Conservation (phyloP, 2,888 invertebrate species). For the Altica lythri region DNA sequence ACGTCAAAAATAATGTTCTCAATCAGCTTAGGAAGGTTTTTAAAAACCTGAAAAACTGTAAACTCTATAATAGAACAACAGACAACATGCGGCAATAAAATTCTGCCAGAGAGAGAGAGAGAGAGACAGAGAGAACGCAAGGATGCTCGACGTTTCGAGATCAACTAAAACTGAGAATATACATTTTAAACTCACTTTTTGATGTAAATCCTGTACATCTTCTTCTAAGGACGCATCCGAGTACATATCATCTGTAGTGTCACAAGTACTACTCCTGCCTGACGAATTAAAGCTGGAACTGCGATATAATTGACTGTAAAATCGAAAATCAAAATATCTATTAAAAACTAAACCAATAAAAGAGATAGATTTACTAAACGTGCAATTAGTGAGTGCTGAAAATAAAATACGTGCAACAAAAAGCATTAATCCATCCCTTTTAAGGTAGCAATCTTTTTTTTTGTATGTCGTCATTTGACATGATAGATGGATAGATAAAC, state of each 20-base stretch:
- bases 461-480: not conserved
- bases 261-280: constrained; percentile 88
- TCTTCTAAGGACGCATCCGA: constrained; percentile 91
- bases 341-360: constrained; percentile 4
- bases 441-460: not conserved
- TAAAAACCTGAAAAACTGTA: too few species aligned
- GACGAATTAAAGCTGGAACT: constrained; percentile 93
- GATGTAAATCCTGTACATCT: constrained; percentile 90
- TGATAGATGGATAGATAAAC: not conserved
- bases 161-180: too few species aligned
- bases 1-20: too few species aligned
- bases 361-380: too few species aligned
- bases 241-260: constrained; percentile 93
- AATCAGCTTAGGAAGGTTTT: too few species aligned
- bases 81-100: too few species aligned
- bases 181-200: constrained; percentile 77
- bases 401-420: too few species aligned
- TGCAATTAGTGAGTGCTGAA: too few species aligned
- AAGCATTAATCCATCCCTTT: not conserved
- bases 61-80: too few species aligned
- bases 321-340: constrained; percentile 1
- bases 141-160: too few species aligned
- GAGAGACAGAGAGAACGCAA: too few species aligned
- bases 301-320: constrained; percentile 84
- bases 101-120: too few species aligned